Evolutionary conservation across 2,797 vertebrate species (phyloP), one percentile per base, ranked within the genome.

Genomic region (Arctocebus calabarensis): DNA sequence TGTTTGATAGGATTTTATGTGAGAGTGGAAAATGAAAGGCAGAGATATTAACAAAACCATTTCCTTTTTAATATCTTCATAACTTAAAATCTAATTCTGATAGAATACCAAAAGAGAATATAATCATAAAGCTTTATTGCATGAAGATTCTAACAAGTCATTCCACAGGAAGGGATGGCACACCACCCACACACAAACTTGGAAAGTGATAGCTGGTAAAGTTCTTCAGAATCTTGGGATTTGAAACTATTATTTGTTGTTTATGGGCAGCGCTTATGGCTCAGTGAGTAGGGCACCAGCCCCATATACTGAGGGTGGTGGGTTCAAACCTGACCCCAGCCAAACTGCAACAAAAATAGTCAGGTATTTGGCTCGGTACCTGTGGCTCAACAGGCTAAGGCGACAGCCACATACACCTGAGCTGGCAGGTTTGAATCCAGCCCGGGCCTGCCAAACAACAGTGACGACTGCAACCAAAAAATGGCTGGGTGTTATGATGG

Each of bases 21-120:
- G 12, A 13, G 29, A 82, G 20, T 43, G 32, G 27, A 59, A 84
- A 90, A 66, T 66, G 59, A 94, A 92, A 93, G 84, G 25, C 70
- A 91, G 52, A 92, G 20, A 94, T 29, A 82, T 66, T 70, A 88
- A 74, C 40, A 87, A 84, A 82, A 45, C 61, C 34, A 70, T 85
- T 85, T 83, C 14, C 37, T 91, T 93, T 66, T 84, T 57, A 37
- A 95, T 88, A 68, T 90, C 40, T 32, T 90, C 37, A 25, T 73
- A 81, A 84, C 16, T 78, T 94, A 82, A 89, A 95, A 55, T 77
- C 34, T 71, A 90, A 81, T 43, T 77, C 34, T 73, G 88, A 81
- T 43, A 48, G 27, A 78, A 37, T 74, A 83, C 25, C 70, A 85
- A 84, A 66, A 86, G 34, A 20, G 34, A 78, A 7, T 29, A 91